Conservation (phyloP, 2,888 invertebrate genomes). For the Polietes domitor region DNA sequence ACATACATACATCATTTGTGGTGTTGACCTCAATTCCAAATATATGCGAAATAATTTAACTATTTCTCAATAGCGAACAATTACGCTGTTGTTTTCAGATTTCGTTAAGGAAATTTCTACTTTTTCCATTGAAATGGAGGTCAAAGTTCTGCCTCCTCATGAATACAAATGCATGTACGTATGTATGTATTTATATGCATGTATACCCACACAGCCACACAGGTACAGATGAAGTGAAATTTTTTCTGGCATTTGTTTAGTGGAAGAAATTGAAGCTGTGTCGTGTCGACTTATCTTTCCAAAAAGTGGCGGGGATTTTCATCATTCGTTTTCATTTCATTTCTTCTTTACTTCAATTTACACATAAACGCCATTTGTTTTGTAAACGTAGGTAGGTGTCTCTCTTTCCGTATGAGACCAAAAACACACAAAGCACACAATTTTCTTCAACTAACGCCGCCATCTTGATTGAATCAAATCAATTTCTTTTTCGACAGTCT, state of each 20-base stretch:
- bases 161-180: conserved; percentile 11
- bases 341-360: conserved; percentile 23
- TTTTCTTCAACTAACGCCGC: conserved; percentile 59
- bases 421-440: conserved; percentile 43
- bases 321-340: conserved; percentile 29
- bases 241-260: conserved; percentile 14
- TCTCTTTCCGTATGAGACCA: conserved; percentile 21
- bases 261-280: conserved; percentile 42
- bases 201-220: conserved; percentile 7
- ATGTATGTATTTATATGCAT: neutral
- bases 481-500: conserved; percentile 35
- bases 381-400: conserved; percentile 59
- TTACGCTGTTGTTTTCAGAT: neutral
- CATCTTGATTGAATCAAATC: conserved; percentile 58
- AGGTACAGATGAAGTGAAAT: conserved; percentile 40
- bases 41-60: conserved; percentile 21
- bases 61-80: conserved; percentile 43
- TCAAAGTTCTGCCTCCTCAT: conserved; percentile 50
- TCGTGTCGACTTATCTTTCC: conserved; percentile 26
- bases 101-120: conserved; percentile 4
- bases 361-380: conserved; percentile 61
- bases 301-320: conserved; percentile 48
- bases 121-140: conserved; percentile 46
- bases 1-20: conserved; percentile 42
- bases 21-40: conserved; percentile 57